phyloP scores from a whole-genome alignment of 2,888 invertebrate species.

The Hypselothyrea guttata region DNA sequence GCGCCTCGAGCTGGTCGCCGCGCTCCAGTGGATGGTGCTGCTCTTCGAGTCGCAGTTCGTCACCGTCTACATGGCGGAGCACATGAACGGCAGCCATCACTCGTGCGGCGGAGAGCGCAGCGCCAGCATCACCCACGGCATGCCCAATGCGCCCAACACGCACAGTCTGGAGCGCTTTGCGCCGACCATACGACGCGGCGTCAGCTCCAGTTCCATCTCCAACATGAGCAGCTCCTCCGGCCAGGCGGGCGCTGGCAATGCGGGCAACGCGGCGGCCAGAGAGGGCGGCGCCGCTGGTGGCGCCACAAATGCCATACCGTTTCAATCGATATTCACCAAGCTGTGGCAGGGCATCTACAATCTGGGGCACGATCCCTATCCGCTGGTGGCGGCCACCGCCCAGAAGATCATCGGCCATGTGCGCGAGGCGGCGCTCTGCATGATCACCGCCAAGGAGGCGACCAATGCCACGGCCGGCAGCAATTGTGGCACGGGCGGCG shows the following conservation, averaged over 20 bases:
- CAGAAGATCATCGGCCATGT: constrained; percentile 90
- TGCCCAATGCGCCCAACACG: constrained; percentile 57
- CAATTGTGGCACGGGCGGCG: background rate
- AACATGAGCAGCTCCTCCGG: constrained; percentile 78
- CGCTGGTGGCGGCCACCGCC: constrained; percentile 90
- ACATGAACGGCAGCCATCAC: constrained; percentile 64
- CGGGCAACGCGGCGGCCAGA: no score
- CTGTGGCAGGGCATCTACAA: constrained; percentile 92
- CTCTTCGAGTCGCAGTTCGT: constrained; percentile 95
- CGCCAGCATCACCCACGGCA: constrained; percentile 69
- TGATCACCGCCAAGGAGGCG: constrained; percentile 82
- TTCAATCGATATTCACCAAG: constrained; percentile 90
- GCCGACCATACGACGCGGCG: constrained; percentile 85
- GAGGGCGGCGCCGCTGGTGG: background rate
- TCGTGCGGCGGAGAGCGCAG: constrained; percentile 64
- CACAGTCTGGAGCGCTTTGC: constrained; percentile 82
- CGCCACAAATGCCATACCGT: constrained; percentile 74
- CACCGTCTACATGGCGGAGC: constrained; percentile 87
- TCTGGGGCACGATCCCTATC: constrained; percentile 93
- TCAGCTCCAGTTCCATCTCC: constrained; percentile 88
- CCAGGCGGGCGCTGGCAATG: background rate
- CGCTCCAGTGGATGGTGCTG: constrained; percentile 92
- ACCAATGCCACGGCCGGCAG: constrained; percentile 61
- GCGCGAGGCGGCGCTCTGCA: constrained; percentile 84
- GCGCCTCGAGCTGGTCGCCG: constrained; percentile 92